Percentiles rank a stretch among this genome's conserved stretches.
phyloP scores from a whole-genome alignment of 2,113 vertebrate genomes.

The Herpetotheres cachinnans region DNA sequence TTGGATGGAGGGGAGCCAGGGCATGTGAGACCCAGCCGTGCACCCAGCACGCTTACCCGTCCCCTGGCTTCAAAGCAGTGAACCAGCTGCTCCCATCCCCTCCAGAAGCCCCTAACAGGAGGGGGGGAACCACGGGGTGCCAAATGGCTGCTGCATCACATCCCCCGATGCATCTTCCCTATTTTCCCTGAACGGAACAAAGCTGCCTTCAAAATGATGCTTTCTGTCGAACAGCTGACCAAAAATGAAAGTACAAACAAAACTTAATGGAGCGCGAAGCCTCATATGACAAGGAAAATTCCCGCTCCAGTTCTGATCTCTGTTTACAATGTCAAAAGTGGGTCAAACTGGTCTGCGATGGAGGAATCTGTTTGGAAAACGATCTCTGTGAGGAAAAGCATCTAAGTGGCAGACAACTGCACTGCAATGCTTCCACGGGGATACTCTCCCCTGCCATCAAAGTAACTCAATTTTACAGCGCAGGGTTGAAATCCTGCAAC shows the following conservation, averaged over 20 bases:
- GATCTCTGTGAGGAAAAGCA: conserved; percentile 30
- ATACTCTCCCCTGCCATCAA: not conserved
- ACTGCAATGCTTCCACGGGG: not conserved
- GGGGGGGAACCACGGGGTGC: not conserved
- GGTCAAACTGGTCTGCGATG: conserved; percentile 22
- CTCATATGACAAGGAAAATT: conserved; percentile 55
- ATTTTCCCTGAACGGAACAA: not conserved
- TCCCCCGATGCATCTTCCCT: not conserved
- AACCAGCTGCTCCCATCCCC: not conserved
- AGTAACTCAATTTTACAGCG: not conserved
- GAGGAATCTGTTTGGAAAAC: not conserved
- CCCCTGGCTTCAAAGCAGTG: not conserved
- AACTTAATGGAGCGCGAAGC: conserved; percentile 48
- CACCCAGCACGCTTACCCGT: rapidly evolving
- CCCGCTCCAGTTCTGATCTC: conserved; percentile 33
- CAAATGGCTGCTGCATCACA: not conserved
- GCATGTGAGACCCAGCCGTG: not conserved
- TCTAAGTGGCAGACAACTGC: not conserved
- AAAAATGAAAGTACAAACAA: conserved; percentile 40
- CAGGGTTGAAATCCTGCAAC: not conserved
- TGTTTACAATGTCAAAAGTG: conserved; percentile 39
- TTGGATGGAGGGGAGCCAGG: not conserved
- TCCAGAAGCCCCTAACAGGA: not conserved
- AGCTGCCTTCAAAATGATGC: not conserved
- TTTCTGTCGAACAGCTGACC: not conserved